Evolutionary conservation across 2,797 vertebrate genomes (phyloP).

Genomic region (Neomorphus geoffroyi): DNA sequence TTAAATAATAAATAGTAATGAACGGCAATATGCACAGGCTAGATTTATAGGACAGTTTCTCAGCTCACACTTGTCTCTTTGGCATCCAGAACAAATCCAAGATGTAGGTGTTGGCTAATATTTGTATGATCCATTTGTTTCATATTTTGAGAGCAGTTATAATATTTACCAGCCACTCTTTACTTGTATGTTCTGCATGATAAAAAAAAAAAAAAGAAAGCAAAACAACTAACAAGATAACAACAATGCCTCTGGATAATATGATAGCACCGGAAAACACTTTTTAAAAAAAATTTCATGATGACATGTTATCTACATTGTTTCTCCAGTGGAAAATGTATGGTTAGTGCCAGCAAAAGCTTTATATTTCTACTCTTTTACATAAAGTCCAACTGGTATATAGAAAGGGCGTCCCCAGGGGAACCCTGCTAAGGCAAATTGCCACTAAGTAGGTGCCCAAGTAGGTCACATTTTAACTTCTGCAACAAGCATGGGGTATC

Average conservation of each 20-base stretch:
- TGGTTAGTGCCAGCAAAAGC: no score
- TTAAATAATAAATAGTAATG: conserved; percentile 24
- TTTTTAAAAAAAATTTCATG: background rate
- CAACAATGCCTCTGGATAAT: background rate
- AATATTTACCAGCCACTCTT: background rate
- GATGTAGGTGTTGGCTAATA: background rate
- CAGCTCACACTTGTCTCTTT: conserved; percentile 35
- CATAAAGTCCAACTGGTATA: background rate
- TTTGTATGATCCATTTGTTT: conserved; percentile 49
- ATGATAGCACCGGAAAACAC: background rate
- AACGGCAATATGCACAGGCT: conserved; percentile 4
- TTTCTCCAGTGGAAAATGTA: background rate
- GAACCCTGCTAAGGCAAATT: background rate
- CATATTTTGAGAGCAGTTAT: conserved; percentile 3
- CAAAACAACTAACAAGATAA: background rate
- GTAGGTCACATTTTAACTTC: background rate
- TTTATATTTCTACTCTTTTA: background rate
- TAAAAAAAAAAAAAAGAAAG: background rate
- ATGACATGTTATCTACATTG: background rate
- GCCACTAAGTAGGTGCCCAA: background rate
- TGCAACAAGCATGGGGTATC: no score
- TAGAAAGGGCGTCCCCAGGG: background rate
- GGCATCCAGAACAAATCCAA: conserved; percentile 42
- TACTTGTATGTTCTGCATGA: background rate
- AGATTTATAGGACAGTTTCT: conserved; percentile 47